Evolutionary conservation across 2,113 vertebrate genomes (phyloP), one percentile per base, ranked within the genome.

Genomic region (Girardinichthys multiradiatus): DNA sequence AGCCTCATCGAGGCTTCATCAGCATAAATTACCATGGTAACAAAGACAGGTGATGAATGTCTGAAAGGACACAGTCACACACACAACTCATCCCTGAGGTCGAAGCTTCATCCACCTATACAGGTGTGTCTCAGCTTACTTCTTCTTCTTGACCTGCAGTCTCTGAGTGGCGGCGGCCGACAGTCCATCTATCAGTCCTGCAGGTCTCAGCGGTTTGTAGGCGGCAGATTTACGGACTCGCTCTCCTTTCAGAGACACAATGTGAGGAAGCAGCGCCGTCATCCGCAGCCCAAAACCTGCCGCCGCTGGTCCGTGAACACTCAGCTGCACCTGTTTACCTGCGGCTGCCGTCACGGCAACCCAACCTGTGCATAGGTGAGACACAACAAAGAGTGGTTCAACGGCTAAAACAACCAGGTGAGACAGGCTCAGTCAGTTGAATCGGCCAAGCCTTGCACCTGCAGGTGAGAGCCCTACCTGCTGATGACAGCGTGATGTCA

Each of bases 401-500:
- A n/a, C n/a, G n/a, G n/a, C n/a, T n/a, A n/a, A n/a, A n/a, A n/a
- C n/a, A n/a, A n/a, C n/a, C n/a, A n/a, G n/a, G n/a, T n/a, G 51
- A 58, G 27, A 57, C 48, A 42, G 0, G 15, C 14, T 11, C 4
- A 58, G 33, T n/a, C 29, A 57, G 27, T 0, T 62, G 57, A 70
- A 13, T 54, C 57, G 30, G 27, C 14, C n/a, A 57, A 9, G 30
- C 29, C 14, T 29, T 15, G 19, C 1, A 19, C 27, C 5, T 5
- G 15, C 57, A 37, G 58, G 0, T 42, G 27, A 11, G 11, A 48
- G n/a, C 28, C 64, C 82, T 92, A 98, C 98, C 97, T 94, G 96
- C 96, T 76, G 97, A 97, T 0, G 96, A 98, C 81, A 99, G 90
- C 62, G 94, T 98, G 92, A 99, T 93, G 86, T 99, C 98, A n/a